Conservation (phyloP, 1,140 invertebrate genomes). For the Zaprionus tsacasi region DNA sequence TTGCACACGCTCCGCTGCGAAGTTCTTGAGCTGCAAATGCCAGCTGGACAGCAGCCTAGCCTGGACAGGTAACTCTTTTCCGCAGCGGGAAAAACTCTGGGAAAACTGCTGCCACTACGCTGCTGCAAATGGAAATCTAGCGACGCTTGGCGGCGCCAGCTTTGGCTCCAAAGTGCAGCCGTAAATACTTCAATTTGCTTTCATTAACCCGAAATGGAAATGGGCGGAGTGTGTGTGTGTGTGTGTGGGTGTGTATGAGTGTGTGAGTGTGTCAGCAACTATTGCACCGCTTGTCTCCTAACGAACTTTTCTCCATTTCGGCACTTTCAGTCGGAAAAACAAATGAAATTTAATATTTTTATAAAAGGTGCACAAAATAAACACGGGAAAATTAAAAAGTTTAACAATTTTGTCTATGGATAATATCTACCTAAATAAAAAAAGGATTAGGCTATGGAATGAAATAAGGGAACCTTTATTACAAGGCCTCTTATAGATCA, state of each 20-base stretch:
- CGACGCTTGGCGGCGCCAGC: conserved; percentile 38
- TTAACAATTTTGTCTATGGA: background rate
- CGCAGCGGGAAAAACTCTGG: background rate
- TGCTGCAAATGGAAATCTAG: conserved; percentile 69
- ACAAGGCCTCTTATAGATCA: background rate
- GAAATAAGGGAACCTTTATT: background rate
- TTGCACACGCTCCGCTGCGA: conserved; percentile 39
- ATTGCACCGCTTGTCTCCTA: conserved; percentile 22
- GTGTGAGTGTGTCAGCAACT: conserved; percentile 27
- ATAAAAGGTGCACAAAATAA: background rate
- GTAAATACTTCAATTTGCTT: conserved; percentile 77
- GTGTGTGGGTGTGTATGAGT: background rate
- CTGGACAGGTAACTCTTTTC: conserved; percentile 3
- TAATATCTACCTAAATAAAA: background rate
- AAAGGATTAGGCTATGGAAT: too few relatives aligned
- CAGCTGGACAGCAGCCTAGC: conserved; percentile 5
- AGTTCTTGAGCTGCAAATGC: conserved; percentile 47
- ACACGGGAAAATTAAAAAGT: background rate
- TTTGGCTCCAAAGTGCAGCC: conserved; percentile 64
- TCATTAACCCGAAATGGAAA: conserved; percentile 58
- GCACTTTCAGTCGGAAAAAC: background rate
- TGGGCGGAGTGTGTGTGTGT: conserved; percentile 1
- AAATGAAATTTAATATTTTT: conserved; percentile 41
- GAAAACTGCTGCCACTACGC: background rate
- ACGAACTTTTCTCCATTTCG: background rate